phyloP scores from a whole-genome alignment of 2,113 vertebrate species.

The Hepsetus odoe region DNA sequence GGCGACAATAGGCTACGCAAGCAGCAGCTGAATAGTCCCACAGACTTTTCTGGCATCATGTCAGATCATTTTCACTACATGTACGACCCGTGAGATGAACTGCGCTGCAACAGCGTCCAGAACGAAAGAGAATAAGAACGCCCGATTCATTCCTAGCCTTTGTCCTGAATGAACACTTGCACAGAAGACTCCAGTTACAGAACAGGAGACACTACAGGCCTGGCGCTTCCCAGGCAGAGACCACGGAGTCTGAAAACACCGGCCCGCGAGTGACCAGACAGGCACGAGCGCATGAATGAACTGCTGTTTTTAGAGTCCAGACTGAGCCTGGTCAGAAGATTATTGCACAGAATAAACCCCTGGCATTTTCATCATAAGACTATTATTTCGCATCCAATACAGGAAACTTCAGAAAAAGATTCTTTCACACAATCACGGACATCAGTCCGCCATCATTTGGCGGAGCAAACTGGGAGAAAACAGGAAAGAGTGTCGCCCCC shows the following conservation, averaged over 20 bases:
- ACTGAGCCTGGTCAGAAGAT: constrained; percentile 8
- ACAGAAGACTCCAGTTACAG: background rate
- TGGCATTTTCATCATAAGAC: constrained; percentile 22
- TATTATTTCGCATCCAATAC: background rate
- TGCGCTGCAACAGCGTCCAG: background rate
- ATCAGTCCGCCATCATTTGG: background rate
- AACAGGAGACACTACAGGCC: background rate
- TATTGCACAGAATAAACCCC: constrained; percentile 2
- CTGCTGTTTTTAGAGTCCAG: constrained; percentile 36
- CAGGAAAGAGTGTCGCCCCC: background rate
- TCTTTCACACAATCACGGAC: background rate
- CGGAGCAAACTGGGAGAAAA: background rate
- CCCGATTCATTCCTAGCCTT: background rate
- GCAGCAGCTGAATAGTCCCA: constrained; percentile 10
- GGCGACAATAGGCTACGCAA: constrained; percentile 56
- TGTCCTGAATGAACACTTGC: background rate
- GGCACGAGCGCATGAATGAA: constrained; percentile 18
- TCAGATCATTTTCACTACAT: constrained; percentile 38
- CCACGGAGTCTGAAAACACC: background rate
- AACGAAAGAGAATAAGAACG: background rate
- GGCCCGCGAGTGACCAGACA: background rate
- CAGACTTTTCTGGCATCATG: constrained; percentile 33
- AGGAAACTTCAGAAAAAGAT: background rate
- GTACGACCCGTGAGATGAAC: background rate
- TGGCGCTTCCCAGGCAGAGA: background rate